Base-by-base conservation (phyloP, 1,140 invertebrate species). In the Diploscapter pachys region DNA sequence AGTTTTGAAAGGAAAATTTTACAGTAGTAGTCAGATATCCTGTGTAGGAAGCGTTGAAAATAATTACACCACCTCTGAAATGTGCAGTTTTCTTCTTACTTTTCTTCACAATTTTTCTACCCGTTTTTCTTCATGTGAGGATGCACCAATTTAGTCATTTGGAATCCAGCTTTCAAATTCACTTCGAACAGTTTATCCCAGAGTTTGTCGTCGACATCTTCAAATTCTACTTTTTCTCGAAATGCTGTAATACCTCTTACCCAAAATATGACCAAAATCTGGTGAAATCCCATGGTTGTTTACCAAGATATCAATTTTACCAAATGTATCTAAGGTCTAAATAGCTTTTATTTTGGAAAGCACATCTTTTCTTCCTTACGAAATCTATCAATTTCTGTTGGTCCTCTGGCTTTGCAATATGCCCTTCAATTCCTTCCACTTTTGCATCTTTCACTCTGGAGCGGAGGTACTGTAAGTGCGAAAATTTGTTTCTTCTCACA, bases 131-230 rank as follows among this genome's bases (percentile, higher is more conserved):
- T 31, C 31, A 31, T 31, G 31, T 31, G 31, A 31, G 31, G 31
- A 31, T 31, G 31, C 31, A 31, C 31, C 31, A 95, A 92, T 88
- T 97, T 92, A 3, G 93, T 91, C 55, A 98, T 84, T 66, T 96
- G 85, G 87, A 92, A 97, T 3, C 92, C 90, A 73, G 90, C 88
- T 88, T 97, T 98, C 0, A 98, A 92, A 89, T 98, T 98, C 2
- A 93, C 88, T 75, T 97, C 94, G 88, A 98, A 96, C 83, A 97
- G 93, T 89, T 97, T 94, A 85, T 94, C 92, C 62, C 63, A 82
- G 49, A 63, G 75, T 51, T 49, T n/a, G 11, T 82, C 67, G 86
- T 86, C 88, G 88, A 92, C 92, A 75, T 95, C 91, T 31, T 31
- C 31, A 31, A 31, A 31, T 31, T 31, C 31, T 31, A 31, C 31